Evolutionary conservation across 2,888 invertebrate species (phyloP), one percentile per base, ranked within the genome.

Genomic region (Seira ritae): DNA sequence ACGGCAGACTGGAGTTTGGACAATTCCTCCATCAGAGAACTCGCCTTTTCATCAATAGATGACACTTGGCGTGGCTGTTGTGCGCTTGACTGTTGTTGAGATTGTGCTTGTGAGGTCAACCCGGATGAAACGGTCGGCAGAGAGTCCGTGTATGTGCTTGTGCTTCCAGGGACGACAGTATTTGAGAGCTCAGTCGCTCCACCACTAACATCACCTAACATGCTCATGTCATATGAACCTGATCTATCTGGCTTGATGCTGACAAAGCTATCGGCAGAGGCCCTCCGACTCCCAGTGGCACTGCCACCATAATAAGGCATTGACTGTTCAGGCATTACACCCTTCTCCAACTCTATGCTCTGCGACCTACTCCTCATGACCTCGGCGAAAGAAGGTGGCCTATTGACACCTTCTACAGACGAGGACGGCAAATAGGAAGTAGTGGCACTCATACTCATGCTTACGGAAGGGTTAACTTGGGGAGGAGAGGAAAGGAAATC

Each of bases 1-100:
- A 88, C 88, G 8, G 88, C 88, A 50, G 88, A 87, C 71, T 88
- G 89, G 37, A 89, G 86, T 68, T 88, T 87, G 66, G 85, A 84
- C 20, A 88, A 76, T 73, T 88, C 88, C 71, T 88, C 88, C 88
- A 89, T 88, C 12, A 89, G 84, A 22, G 88, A 88, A 68, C 80
- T 87, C 0, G 88, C 85, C 68, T 89, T 88, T 12, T 87, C 85
- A 71, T 87, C 87, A 50, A 82, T 74, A 15, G 74, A 79, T 15
- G 83, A 50, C 23, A 62, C 69, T 69, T 80, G 75, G 10, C 77
- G 62, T 1, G 69, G 82, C 12, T 68, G 78, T 19, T 67, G 78
- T 2, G 80, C 65, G 15, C 66, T 31, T 46, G 31, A 19, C 24
- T 12, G 80, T 17, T 20, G 23, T 42, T 4, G 55, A 8, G 10